These are phyloP conservation scores for Pseudotriccus pelzelni DNA, from an alignment of 2,797 vertebrate species.

Conservation along the genomic window DNA sequence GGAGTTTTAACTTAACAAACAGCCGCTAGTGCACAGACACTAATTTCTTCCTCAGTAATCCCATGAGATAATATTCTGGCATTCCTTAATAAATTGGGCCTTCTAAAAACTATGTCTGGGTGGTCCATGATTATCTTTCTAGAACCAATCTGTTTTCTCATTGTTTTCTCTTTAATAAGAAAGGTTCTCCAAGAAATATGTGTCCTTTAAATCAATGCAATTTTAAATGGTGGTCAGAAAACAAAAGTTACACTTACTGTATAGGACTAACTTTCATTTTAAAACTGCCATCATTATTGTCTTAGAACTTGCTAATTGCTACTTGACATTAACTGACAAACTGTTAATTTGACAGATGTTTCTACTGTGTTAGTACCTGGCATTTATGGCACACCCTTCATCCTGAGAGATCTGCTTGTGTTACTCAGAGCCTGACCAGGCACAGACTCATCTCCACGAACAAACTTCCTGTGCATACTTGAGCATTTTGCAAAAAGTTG, in stretches of 20 bases:
- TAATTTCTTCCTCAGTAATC: constrained; percentile 34
- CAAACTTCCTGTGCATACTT: not conserved
- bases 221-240: constrained; percentile 19
- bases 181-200: constrained; percentile 1
- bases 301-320: not conserved
- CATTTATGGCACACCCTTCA: not conserved
- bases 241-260: not conserved
- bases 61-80: not conserved
- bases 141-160: not conserved
- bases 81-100: constrained; percentile 28
- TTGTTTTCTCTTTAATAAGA: constrained; percentile 5
- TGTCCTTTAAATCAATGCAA: constrained; percentile 12
- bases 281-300: not conserved
- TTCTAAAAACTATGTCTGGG: constrained; percentile 45
- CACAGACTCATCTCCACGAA: not conserved
- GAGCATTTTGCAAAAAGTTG: not conserved
- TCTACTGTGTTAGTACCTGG: not conserved
- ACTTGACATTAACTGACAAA: not conserved
- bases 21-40: not conserved
- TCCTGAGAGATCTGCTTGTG: not conserved
- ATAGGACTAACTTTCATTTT: constrained; percentile 10
- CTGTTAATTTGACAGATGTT: not conserved
- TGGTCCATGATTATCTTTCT: constrained; percentile 40
- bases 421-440: not conserved
- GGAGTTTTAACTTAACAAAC: constrained; percentile 35